Percentiles rank a stretch among this genome's conserved stretches.
These are phyloP conservation scores for Sphaeramia orbicularis DNA, from an alignment of 2,797 vertebrate species.

Conservation along the genomic window DNA sequence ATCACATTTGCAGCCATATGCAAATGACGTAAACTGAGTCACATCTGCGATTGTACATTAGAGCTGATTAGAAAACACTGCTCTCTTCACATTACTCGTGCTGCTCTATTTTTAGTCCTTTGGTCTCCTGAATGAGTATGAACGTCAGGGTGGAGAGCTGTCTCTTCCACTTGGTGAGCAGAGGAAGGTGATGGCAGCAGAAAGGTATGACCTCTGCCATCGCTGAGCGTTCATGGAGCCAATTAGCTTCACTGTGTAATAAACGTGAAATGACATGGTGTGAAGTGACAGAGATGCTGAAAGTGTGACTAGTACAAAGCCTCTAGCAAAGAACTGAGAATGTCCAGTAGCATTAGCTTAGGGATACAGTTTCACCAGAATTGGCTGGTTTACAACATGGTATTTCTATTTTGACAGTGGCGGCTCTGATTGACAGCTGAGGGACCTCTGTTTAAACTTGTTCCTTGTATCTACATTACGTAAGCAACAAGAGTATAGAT, in stretches of 20 bases:
- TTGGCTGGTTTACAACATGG: neutral
- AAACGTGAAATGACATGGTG: slow-evolving; percentile 16
- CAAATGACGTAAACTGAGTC: neutral
- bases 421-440: neutral
- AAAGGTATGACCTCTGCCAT: slow-evolving; percentile 4
- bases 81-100: neutral
- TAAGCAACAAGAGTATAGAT: too few species aligned
- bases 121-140: slow-evolving; percentile 18
- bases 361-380: neutral
- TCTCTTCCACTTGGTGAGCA: slow-evolving; percentile 21
- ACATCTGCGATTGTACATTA: neutral
- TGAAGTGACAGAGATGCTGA: slow-evolving; percentile 7
- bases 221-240: slow-evolving; percentile 15
- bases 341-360: neutral
- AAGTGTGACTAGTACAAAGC: neutral
- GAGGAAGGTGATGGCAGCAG: neutral
- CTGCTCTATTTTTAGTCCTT: slow-evolving; percentile 23
- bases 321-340: neutral
- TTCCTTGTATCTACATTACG: too few species aligned
- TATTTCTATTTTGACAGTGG: neutral
- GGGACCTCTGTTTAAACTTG: too few species aligned
- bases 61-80: neutral
- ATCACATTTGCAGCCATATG: too few species aligned
- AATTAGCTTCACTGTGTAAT: slow-evolving; percentile 30
- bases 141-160: slow-evolving; percentile 1